Evolutionary conservation across 1,140 invertebrate genomes (phyloP).

Genomic region (Gryon sp.): DNA sequence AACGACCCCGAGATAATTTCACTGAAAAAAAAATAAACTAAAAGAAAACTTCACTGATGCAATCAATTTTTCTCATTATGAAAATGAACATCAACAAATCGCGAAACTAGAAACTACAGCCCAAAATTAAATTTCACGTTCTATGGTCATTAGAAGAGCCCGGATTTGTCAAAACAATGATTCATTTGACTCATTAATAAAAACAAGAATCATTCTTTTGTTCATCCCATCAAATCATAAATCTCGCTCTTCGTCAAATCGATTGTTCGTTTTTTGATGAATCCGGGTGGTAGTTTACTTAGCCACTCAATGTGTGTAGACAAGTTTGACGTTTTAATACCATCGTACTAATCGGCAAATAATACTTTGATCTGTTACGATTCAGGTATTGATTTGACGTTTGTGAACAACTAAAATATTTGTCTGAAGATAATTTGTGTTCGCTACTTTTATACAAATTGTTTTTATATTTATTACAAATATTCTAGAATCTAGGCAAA

Average conservation of each 20-base stretch:
- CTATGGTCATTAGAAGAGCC: constrained; percentile 16
- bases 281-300: constrained; percentile 46
- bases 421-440: no score
- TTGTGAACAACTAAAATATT: no score
- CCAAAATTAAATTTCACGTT: constrained; percentile 36
- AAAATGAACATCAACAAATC: constrained; percentile 5
- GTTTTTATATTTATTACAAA: constrained; percentile 8
- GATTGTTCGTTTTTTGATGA: constrained; percentile 42
- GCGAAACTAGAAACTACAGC: constrained; percentile 37
- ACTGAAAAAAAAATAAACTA: constrained; percentile 5
- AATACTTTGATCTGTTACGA: constrained; percentile 21
- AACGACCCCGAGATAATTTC: constrained; percentile 10
- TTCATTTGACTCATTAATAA: constrained; percentile 1
- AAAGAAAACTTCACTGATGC: constrained; percentile 43
- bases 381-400: constrained; percentile 30
- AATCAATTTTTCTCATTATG: constrained; percentile 52
- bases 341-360: constrained; percentile 24
- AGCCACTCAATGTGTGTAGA: constrained; percentile 54
- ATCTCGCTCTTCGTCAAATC: constrained; percentile 5
- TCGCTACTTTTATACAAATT: no score
- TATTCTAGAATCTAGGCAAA: constrained; percentile 42
- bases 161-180: constrained; percentile 37
- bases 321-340: constrained; percentile 43
- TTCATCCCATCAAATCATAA: constrained; percentile 10
- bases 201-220: no score